Conservation (phyloP, 2,113 vertebrate genomes). For the Fulmarus glacialis region DNA sequence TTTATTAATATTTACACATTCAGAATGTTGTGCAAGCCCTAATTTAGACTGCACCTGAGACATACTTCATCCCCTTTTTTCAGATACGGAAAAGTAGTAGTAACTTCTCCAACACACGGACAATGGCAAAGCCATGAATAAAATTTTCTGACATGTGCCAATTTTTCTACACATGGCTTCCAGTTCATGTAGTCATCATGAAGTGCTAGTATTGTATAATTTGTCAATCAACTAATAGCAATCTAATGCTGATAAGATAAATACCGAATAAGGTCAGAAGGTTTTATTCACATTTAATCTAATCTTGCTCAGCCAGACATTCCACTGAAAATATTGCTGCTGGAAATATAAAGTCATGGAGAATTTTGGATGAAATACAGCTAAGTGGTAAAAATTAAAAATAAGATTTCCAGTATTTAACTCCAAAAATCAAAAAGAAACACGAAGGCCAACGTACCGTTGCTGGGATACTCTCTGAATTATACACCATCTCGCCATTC, state of each 20-base stretch:
- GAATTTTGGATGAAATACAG: background rate
- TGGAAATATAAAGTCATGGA: background rate
- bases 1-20: background rate
- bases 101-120: background rate
- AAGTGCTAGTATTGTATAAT: background rate
- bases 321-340: background rate
- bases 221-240: background rate
- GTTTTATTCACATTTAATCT: background rate
- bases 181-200: background rate
- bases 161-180: background rate
- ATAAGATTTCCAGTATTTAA: background rate
- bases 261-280: background rate
- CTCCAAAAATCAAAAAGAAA: background rate
- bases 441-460: constrained; percentile 56
- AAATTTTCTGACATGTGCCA: background rate
- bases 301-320: background rate
- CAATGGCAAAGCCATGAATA: background rate
- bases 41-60: background rate
- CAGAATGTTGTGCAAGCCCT: background rate
- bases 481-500: constrained; percentile 69
- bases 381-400: background rate
- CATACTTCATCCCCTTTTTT: background rate
- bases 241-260: background rate
- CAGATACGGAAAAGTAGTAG: background rate
- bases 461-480: constrained; percentile 73